Base-by-base conservation (phyloP, 2,888 invertebrate species). In the Dryadula phaetusa region DNA sequence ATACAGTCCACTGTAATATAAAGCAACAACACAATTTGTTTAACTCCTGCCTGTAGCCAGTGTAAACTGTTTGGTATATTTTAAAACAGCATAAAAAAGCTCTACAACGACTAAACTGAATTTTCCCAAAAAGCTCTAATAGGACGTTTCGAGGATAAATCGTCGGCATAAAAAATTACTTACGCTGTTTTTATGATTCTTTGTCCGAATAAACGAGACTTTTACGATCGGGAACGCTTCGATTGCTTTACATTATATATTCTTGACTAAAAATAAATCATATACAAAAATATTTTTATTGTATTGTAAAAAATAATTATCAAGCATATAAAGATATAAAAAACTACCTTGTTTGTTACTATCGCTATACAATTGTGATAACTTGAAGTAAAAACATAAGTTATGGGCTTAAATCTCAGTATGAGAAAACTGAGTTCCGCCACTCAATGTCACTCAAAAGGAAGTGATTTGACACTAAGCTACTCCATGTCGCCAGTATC, bases 151-250 rank as follows among this genome's bases (percentile, higher is more conserved):
- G 42, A 61, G 28, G 66, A 70, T 66, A 69, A 69, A 66, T 68
- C 60, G 63, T 49, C 68, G 63, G 56, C 62, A 65, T 70, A 66
- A 70, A 70, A 70, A 70, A 70, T 68, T 68, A 70, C 70, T 70
- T 66, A 68, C 65, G 65, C 63, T 47, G 63, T 62, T 63, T 70
- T 70, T 70, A 70, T 70, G 70, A 70, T 65, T 62, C 56, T 62
- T 62, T 66, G 60, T 58, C 46, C 56, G 68, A 25, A 42, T 67
- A 67, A 70, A 67, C 67, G 65, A 42, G 63, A 52, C 53, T 70
- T 70, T 70, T 70, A 67, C 64, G 68, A 66, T 68, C 62, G 20
- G 34, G 63, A 56, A 56, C 47, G 54, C 16, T 32, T 64, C 34
- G 37, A 56, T 40, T 56, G 68, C 42, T 61, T 52, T 58, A 46